phyloP scores from a whole-genome alignment of 2,797 vertebrate species.

The Cyprinella venusta region DNA sequence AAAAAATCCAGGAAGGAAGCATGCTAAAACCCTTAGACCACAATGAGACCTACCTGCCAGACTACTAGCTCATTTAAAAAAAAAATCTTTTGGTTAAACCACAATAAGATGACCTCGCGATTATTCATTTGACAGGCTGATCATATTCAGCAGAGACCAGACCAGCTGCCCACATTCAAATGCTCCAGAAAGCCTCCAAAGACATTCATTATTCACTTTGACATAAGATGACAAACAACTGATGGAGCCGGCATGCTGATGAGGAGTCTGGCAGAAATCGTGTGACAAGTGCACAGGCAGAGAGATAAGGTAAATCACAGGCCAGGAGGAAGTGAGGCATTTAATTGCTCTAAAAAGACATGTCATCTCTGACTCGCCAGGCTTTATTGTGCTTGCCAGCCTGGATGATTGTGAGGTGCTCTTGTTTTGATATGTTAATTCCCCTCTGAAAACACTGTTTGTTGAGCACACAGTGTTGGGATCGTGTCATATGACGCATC shows the following conservation, averaged over 20 bases:
- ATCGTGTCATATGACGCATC: conserved; percentile 24
- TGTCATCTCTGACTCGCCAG: conserved; percentile 66
- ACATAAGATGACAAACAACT: conserved; percentile 75
- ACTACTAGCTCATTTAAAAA: conserved; percentile 67
- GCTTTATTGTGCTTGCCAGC: conserved; percentile 70
- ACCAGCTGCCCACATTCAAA: conserved; percentile 72
- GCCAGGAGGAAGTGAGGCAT: conserved; percentile 71
- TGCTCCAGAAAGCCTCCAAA: conserved; percentile 66
- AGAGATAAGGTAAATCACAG: conserved; percentile 75
- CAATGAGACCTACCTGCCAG: conserved; percentile 54
- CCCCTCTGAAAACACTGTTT: conserved; percentile 55
- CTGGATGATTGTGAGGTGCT: conserved; percentile 68
- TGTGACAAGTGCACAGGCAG: conserved; percentile 65
- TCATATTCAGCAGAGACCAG: conserved; percentile 64
- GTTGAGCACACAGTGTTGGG: background rate
- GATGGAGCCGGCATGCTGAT: conserved; percentile 63
- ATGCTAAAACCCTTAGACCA: background rate
- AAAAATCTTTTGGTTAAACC: conserved; percentile 72
- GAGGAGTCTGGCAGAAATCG: conserved; percentile 63
- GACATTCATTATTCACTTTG: conserved; percentile 70
- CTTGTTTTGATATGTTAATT: conserved; percentile 71
- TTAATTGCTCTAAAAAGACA: conserved; percentile 74
- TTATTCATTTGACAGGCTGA: conserved; percentile 62
- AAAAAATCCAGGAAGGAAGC: conserved; percentile 13
- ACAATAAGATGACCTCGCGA: conserved; percentile 71